Conservation (phyloP, 1,140 invertebrate species). For the Drosophila yakuba region DNA sequence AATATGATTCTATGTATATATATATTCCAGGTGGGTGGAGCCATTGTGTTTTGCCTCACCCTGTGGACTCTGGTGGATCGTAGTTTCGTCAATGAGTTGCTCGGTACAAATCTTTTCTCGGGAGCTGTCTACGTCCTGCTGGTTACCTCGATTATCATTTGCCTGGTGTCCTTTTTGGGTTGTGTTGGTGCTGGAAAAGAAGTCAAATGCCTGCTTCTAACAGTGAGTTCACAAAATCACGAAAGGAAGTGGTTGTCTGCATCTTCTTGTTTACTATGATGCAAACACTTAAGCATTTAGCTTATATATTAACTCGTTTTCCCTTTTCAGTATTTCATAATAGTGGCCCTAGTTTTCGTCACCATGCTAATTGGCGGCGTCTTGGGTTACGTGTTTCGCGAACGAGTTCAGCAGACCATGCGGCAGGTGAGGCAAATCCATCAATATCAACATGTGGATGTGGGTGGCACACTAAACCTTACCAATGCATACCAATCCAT, state of each 20-base stretch:
- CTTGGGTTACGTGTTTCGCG: conserved; percentile 94
- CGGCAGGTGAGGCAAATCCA: conserved; percentile 84
- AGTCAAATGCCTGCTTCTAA: conserved; percentile 94
- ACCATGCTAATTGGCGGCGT: conserved; percentile 95
- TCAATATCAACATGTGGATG: not conserved
- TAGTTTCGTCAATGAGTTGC: conserved; percentile 91
- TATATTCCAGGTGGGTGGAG: conserved; percentile 89
- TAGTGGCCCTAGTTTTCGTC: conserved; percentile 93
- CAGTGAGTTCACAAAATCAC: conserved; percentile 85
- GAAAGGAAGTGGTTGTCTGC: too few species aligned
- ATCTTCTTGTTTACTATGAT: not conserved
- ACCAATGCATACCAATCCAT: not conserved
- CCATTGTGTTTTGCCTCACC: conserved; percentile 90
- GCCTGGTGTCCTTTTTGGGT: conserved; percentile 93
- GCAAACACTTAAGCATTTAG: conserved; percentile 32
- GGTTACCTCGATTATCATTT: conserved; percentile 90
- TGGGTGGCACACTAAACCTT: not conserved
- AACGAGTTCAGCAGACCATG: conserved; percentile 90
- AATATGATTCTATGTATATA: not conserved
- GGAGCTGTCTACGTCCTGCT: conserved; percentile 93
- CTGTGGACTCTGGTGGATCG: conserved; percentile 93
- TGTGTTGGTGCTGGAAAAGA: conserved; percentile 94
- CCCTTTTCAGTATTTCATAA: conserved; percentile 92
- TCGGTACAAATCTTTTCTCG: conserved; percentile 93
- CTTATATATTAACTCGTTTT: conserved; percentile 61